A percentile compares a stretch with the other conserved stretches of the same genome.
phyloP scores from a whole-genome alignment of 2,797 vertebrate species.

The Trachurus trachurus region DNA sequence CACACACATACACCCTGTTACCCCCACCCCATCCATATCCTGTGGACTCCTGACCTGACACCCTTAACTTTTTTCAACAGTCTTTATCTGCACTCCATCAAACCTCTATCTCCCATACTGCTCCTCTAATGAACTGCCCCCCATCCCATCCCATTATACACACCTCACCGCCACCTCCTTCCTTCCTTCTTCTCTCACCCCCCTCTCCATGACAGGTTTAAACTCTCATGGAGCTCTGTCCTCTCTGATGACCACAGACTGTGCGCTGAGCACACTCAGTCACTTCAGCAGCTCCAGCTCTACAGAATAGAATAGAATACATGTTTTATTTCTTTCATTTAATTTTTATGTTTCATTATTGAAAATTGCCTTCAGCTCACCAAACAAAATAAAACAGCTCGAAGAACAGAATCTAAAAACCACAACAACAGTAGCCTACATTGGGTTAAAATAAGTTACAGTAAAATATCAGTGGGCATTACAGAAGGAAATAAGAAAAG shows the following conservation, averaged over 20 bases:
- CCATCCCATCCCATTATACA: not conserved
- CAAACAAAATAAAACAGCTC: no score
- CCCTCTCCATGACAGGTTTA: not conserved
- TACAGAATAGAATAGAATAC: no score
- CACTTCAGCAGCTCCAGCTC: no score
- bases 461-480: no score
- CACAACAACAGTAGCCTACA: no score
- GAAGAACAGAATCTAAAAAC: no score
- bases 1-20: slow-evolving; percentile 28
- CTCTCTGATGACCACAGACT: not conserved
- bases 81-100: slow-evolving; percentile 28
- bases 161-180: not conserved
- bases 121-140: not conserved
- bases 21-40: slow-evolving; percentile 55
- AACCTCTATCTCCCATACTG: slow-evolving; percentile 21
- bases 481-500: no score
- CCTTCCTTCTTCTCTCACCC: not conserved
- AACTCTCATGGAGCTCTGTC: not conserved
- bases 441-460: no score
- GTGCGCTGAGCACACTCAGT: not conserved
- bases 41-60: slow-evolving; percentile 59
- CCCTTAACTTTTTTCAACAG: slow-evolving; percentile 53
- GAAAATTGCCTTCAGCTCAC: no score
- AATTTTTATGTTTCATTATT: no score
- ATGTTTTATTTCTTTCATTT: no score